phyloP scores from a whole-genome alignment of 2,113 vertebrate species.

The Indicator indicator region DNA sequence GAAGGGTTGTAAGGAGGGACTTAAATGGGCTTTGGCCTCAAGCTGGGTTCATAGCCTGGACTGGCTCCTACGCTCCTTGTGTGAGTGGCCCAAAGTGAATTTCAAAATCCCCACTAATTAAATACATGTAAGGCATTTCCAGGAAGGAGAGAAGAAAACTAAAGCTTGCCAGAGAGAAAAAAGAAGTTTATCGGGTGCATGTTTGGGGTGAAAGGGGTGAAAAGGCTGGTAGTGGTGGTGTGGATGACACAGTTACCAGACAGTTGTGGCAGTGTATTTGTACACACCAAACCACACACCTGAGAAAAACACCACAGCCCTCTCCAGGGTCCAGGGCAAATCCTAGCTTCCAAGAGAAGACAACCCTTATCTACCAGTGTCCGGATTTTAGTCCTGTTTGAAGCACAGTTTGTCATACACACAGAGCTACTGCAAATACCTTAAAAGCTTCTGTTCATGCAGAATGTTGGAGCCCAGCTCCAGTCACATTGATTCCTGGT shows the following conservation, averaged over 20 bases:
- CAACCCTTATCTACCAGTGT: fast-evolving
- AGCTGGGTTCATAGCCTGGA: neutral
- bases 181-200: fast-evolving
- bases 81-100: neutral
- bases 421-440: neutral
- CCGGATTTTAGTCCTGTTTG: neutral
- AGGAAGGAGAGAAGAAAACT: neutral
- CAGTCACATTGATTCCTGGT: neutral
- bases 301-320: neutral
- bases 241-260: neutral
- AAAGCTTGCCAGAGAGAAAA: neutral
- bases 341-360: neutral
- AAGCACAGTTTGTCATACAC: neutral
- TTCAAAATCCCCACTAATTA: neutral
- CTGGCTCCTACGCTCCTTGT: neutral
- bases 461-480: fast-evolving
- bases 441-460: neutral
- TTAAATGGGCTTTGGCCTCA: constrained; percentile 51
- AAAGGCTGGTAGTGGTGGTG: no score
- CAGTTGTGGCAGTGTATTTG: neutral
- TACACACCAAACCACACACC: fast-evolving
- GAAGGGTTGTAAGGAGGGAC: constrained; percentile 48
- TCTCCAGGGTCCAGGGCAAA: neutral
- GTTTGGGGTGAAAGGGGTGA: neutral
- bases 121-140: neutral